A percentile compares a stretch with the other conserved stretches of the same genome.
These are phyloP conservation scores for Caenorhabditis sp. DNA, from an alignment of 2,888 invertebrate species.

Conservation along the genomic window DNA sequence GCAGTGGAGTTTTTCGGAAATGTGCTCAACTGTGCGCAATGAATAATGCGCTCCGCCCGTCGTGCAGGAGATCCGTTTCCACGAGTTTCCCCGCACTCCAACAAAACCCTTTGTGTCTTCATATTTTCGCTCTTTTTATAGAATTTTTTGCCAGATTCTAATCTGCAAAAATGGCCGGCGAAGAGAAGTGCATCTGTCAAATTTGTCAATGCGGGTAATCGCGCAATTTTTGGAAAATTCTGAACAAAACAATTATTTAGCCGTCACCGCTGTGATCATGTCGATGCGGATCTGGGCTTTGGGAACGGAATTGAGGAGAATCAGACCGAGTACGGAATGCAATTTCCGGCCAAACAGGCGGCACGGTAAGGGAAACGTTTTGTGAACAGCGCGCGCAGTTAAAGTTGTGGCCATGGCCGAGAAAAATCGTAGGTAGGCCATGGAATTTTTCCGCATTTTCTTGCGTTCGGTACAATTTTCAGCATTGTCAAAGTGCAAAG, in stretches of 20 bases:
- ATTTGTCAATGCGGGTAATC: constrained; percentile 67
- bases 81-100: not conserved
- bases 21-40: constrained; percentile 44
- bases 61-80: constrained; percentile 45
- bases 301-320: constrained; percentile 62
- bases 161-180: constrained; percentile 10
- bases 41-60: constrained; percentile 42
- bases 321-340: constrained; percentile 59
- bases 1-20: constrained; percentile 40
- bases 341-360: constrained; percentile 57
- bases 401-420: too few relatives aligned
- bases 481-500: too few relatives aligned
- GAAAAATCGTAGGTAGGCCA: too few relatives aligned
- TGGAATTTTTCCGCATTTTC: too few relatives aligned
- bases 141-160: too few relatives aligned
- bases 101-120: too few relatives aligned
- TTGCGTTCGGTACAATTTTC: too few relatives aligned
- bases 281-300: constrained; percentile 61
- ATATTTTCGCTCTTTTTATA: too few relatives aligned
- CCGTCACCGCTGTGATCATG: constrained; percentile 64
- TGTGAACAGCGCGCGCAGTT: too few relatives aligned
- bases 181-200: constrained; percentile 66
- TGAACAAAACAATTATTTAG: constrained; percentile 34
- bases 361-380: constrained; percentile 52
- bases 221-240: not conserved